Evolutionary conservation across 2,797 vertebrate genomes (phyloP).

Genomic region (Fundulus diaphanus): DNA sequence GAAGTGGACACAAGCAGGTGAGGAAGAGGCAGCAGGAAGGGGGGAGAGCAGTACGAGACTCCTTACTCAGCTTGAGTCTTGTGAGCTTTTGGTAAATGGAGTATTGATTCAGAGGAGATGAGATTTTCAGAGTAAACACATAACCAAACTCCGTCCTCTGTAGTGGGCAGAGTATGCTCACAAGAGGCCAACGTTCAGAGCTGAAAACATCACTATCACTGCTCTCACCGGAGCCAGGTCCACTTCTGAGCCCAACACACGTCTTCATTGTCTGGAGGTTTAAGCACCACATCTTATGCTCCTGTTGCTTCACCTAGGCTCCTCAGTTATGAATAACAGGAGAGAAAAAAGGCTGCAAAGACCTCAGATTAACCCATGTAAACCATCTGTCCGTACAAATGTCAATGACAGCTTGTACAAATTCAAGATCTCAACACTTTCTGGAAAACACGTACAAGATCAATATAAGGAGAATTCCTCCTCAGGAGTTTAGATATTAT

Average conservation of each 20-base stretch:
- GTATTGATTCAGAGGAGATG: constrained; percentile 75
- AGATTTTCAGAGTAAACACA: constrained; percentile 73
- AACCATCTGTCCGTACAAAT: background rate
- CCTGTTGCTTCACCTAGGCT: background rate
- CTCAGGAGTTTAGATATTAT: no score
- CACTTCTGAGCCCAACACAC: constrained; percentile 2
- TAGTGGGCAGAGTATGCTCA: constrained; percentile 25
- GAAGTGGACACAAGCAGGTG: background rate
- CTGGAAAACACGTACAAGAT: no score
- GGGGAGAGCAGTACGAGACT: constrained; percentile 21
- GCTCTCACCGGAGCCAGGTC: background rate
- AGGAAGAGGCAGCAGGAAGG: constrained; percentile 9
- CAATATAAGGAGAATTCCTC: background rate
- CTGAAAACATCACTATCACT: constrained; percentile 24
- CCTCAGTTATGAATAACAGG: background rate
- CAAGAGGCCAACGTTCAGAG: constrained; percentile 37
- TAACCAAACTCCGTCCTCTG: constrained; percentile 50
- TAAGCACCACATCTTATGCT: constrained; percentile 16
- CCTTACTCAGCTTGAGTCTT: constrained; percentile 28
- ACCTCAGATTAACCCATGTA: background rate
- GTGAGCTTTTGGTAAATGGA: constrained; percentile 65
- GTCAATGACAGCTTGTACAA: background rate
- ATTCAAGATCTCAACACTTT: background rate
- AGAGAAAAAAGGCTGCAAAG: background rate
- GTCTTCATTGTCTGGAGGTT: constrained; percentile 24